A percentile compares a stretch with the other conserved stretches of the same genome.
These are phyloP conservation scores for Idaea biselata DNA, from an alignment of 2,888 invertebrate species.

Conservation along the genomic window DNA sequence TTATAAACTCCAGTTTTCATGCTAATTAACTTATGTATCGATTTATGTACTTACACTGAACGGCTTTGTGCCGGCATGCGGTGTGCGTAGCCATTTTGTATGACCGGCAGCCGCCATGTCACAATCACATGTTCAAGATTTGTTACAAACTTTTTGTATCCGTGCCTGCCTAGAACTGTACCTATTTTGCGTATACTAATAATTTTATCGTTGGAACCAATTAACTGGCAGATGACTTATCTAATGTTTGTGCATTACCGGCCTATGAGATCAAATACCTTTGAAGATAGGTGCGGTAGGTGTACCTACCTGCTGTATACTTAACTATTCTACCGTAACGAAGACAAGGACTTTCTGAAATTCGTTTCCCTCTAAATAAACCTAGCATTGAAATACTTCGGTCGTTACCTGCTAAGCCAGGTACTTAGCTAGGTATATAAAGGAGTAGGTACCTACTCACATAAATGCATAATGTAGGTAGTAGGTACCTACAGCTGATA, in stretches of 20 bases:
- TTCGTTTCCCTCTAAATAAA: background rate
- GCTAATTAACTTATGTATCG: background rate
- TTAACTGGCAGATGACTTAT: background rate
- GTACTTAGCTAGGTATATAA: too few relatives aligned
- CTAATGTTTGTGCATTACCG: slow-evolving; percentile 24
- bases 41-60: slow-evolving; percentile 14
- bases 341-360: background rate
- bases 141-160: slow-evolving; percentile 2
- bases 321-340: slow-evolving; percentile 6
- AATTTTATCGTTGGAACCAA: slow-evolving; percentile 17
- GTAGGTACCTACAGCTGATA: too few relatives aligned
- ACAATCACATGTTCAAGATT: slow-evolving; percentile 50
- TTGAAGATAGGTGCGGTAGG: slow-evolving; percentile 23
- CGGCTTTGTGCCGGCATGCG: slow-evolving; percentile 47
- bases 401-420: background rate
- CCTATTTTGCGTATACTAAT: background rate
- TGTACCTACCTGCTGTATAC: slow-evolving; percentile 6
- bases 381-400: background rate
- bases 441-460: too few relatives aligned
- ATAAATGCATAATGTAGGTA: too few relatives aligned
- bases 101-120: slow-evolving; percentile 73
- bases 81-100: slow-evolving; percentile 67
- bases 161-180: background rate
- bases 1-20: background rate
- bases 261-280: slow-evolving; percentile 24